These are phyloP conservation scores for Serranus cabrilla DNA, from an alignment of 2,797 vertebrate genomes.

Conservation along the genomic window DNA sequence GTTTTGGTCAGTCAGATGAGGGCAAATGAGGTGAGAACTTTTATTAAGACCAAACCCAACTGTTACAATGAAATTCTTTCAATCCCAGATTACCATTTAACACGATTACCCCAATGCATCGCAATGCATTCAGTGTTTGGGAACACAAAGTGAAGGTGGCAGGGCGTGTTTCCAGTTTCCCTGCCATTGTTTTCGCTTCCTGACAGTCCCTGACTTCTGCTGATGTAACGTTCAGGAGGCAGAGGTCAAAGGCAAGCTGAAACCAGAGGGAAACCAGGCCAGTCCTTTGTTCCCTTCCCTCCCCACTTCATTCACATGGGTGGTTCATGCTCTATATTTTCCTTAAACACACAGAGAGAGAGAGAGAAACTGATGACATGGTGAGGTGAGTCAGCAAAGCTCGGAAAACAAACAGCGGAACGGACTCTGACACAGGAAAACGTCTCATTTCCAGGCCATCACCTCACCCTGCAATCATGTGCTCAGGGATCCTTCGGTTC, in stretches of 20 bases:
- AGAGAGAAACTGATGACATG: slow-evolving; percentile 56
- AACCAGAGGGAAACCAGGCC: slow-evolving; percentile 60
- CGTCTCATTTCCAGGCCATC: slow-evolving; percentile 43
- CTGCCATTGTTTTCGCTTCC: slow-evolving; percentile 86
- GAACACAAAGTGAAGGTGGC: slow-evolving; percentile 37
- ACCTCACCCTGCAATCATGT: slow-evolving; percentile 43
- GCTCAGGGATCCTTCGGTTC: slow-evolving; percentile 35
- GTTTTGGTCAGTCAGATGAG: not conserved
- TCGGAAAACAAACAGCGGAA: slow-evolving; percentile 66
- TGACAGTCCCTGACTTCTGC: slow-evolving; percentile 58
- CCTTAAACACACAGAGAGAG: slow-evolving; percentile 41
- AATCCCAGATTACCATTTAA: not conserved
- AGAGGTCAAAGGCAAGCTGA: slow-evolving; percentile 75
- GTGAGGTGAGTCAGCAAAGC: slow-evolving; percentile 82
- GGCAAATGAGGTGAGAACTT: not conserved
- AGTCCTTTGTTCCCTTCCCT: slow-evolving; percentile 57
- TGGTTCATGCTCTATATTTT: slow-evolving; percentile 43
- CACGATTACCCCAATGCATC: not conserved
- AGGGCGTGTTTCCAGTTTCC: slow-evolving; percentile 70
- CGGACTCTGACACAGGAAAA: slow-evolving; percentile 68
- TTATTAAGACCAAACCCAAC: not conserved
- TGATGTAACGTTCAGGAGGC: slow-evolving; percentile 76
- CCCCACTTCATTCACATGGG: slow-evolving; percentile 46
- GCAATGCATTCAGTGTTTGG: not conserved
- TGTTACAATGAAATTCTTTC: slow-evolving; percentile 5